phyloP scores from a whole-genome alignment of 2,113 vertebrate species.

The Athene cunicularia region DNA sequence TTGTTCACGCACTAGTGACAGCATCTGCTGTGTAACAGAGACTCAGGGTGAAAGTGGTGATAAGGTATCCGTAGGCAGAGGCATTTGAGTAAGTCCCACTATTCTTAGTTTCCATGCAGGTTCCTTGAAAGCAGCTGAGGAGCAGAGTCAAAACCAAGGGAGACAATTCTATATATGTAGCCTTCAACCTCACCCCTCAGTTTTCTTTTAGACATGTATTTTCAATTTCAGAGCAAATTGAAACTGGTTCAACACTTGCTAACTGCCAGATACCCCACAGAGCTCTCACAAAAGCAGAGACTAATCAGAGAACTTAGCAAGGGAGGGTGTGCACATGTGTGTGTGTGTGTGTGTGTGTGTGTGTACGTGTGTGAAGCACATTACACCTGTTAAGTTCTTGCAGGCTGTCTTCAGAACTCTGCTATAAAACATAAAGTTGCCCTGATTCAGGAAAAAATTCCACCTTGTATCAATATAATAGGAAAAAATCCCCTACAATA shows the following conservation, averaged over 20 bases:
- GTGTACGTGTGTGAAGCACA: not conserved
- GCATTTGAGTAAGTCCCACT: not conserved
- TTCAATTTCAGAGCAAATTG: not conserved
- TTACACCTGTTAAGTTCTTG: not conserved
- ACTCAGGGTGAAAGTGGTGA: not conserved
- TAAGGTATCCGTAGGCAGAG: not conserved
- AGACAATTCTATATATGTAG: not conserved
- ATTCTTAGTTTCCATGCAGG: not conserved
- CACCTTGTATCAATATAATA: not conserved
- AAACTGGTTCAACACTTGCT: not conserved
- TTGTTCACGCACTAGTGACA: not conserved
- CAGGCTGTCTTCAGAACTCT: not conserved
- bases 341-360: not conserved
- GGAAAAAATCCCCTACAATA: not conserved
- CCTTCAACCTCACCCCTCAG: not conserved
- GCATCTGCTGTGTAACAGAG: not conserved
- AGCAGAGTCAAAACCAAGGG: not conserved
- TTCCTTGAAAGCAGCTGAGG: not conserved
- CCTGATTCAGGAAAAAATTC: not conserved
- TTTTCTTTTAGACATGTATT: not conserved
- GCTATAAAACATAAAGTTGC: not conserved
- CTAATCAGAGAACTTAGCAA: not conserved
- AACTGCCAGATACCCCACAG: not conserved
- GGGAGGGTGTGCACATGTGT: rapidly evolving
- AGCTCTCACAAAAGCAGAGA: not conserved